These are phyloP conservation scores for Oxyscelio sp. DNA, from an alignment of 2,888 invertebrate species.

Conservation along the genomic window DNA sequence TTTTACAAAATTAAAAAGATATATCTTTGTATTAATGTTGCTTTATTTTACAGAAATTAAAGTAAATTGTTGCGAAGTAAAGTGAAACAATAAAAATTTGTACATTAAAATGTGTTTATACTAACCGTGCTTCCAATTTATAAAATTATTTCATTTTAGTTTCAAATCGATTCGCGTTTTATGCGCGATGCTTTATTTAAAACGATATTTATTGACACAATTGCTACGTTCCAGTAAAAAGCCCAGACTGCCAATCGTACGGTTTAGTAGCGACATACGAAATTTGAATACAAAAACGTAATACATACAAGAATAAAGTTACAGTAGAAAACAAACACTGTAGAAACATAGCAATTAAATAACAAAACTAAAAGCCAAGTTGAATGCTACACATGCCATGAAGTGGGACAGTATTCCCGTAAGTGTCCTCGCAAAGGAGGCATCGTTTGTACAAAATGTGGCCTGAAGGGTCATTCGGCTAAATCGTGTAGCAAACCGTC, in stretches of 20 bases:
- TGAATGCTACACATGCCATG: no score
- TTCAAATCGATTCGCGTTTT: conserved; percentile 9
- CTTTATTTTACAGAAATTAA: no score
- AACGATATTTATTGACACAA: conserved; percentile 48
- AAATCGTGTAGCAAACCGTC: no score
- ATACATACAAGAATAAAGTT: conserved; percentile 43
- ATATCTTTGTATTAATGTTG: no score
- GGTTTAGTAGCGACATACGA: conserved; percentile 70
- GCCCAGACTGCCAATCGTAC: conserved; percentile 84
- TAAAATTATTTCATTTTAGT: conserved; percentile 65
- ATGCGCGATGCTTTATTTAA: conserved; percentile 12
- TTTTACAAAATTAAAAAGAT: no score
- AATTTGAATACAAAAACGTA: conserved; percentile 57
- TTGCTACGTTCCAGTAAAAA: conserved; percentile 84
- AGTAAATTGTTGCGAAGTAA: no score
- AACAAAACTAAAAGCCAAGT: conserved; percentile 43
- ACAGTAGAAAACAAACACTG: conserved; percentile 66
- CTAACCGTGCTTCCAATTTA: conserved; percentile 56
- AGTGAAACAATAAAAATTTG: no score
- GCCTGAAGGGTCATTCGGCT: no score
- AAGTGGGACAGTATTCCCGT: no score
- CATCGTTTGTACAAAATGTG: no score
- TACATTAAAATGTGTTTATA: no score
- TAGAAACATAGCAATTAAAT: conserved; percentile 75
- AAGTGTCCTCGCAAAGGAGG: no score